phyloP scores from a whole-genome alignment of 1,140 invertebrate species.

The Callitettix versicolor region DNA sequence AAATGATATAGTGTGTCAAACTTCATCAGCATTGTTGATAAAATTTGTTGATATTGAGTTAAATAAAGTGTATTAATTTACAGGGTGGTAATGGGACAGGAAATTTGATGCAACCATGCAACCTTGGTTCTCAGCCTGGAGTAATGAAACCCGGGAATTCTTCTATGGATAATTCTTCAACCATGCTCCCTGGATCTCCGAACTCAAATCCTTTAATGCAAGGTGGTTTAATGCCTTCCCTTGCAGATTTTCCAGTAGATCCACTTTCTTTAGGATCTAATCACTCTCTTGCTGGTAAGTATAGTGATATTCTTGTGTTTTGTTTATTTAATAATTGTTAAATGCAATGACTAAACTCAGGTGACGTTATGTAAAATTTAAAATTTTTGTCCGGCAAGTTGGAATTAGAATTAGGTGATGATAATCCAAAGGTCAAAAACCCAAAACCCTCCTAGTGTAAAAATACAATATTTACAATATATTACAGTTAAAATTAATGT shows the following conservation, averaged over 20 bases:
- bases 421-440: too few relatives aligned
- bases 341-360: background rate
- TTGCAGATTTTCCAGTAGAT: constrained; percentile 26
- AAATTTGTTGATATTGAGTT: too few relatives aligned
- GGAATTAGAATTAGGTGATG: background rate
- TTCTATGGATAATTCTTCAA: constrained; percentile 16
- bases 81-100: too few relatives aligned
- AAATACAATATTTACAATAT: too few relatives aligned
- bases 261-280: constrained; percentile 21
- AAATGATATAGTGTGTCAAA: too few relatives aligned
- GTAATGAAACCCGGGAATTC: constrained; percentile 13
- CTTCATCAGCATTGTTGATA: too few relatives aligned
- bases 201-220: constrained; percentile 22
- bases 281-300: constrained; percentile 25
- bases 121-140: too few relatives aligned
- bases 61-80: too few relatives aligned
- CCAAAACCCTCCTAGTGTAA: too few relatives aligned
- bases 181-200: constrained; percentile 22
- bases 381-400: background rate
- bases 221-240: constrained; percentile 24
- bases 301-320: background rate
- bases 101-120: too few relatives aligned
- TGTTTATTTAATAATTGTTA: background rate
- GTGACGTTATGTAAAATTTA: background rate
- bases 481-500: too few relatives aligned